phyloP scores from a whole-genome alignment of 92 coral and sea anemone genomes.

The Galaxea fascicularis region DNA sequence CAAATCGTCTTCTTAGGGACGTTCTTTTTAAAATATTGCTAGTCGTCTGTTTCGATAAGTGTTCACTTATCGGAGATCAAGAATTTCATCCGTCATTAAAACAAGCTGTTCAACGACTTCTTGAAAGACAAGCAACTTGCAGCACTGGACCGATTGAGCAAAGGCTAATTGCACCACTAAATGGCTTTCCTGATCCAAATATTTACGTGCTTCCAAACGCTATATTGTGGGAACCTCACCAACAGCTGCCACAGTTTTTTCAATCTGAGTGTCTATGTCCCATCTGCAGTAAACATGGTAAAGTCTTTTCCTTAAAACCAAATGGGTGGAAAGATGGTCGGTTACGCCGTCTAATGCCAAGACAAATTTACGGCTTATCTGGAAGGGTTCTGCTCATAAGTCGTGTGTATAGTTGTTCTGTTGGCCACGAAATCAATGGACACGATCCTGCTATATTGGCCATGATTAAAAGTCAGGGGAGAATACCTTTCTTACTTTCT shows the following conservation, averaged over 20 bases:
- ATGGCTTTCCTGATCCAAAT: conserved; percentile 31
- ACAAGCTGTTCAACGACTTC: conserved; percentile 4
- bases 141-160: conserved; percentile 4
- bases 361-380: conserved; percentile 31
- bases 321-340: conserved; percentile 49
- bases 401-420: conserved; percentile 43
- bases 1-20: neutral
- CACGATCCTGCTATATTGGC: conserved; percentile 39
- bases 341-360: neutral
- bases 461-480: conserved; percentile 2
- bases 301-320: conserved; percentile 5
- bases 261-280: conserved; percentile 7
- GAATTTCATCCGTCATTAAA: neutral
- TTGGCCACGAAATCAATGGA: conserved; percentile 46
- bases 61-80: neutral
- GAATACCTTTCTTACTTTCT: conserved; percentile 48
- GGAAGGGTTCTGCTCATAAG: conserved; percentile 47
- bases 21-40: neutral
- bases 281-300: conserved; percentile 15
- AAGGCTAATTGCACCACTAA: neutral
- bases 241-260: conserved; percentile 30
- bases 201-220: conserved; percentile 44
- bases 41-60: neutral
- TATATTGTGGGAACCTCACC: conserved; percentile 61
- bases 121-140: neutral